A percentile compares a stretch with the other conserved stretches of the same genome.
Conservation (phyloP, 2,113 vertebrate genomes). For the Myotis lucifugus region DNA sequence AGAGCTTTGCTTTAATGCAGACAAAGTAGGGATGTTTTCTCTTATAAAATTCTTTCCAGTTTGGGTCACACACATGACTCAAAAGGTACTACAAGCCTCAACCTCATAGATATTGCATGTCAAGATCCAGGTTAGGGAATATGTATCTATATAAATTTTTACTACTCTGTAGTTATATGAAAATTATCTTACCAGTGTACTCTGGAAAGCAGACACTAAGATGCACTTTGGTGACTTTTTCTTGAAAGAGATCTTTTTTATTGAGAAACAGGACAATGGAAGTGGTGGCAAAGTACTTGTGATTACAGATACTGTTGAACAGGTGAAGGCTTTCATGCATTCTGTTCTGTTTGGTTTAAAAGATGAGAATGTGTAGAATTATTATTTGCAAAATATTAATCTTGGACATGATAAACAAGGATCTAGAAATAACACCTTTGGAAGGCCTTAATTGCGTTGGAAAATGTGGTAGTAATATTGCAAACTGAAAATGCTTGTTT, state of each 20-base stretch:
- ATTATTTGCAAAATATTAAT: neutral
- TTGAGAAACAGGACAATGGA: constrained; percentile 88
- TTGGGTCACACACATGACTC: neutral
- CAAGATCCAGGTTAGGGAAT: neutral
- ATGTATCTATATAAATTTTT: neutral
- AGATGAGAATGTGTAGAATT: neutral
- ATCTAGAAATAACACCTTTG: neutral
- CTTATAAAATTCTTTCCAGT: neutral
- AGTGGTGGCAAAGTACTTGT: constrained; percentile 86
- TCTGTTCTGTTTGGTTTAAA: constrained; percentile 84
- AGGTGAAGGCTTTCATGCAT: constrained; percentile 89
- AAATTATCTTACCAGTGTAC: constrained; percentile 82
- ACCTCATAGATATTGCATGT: neutral
- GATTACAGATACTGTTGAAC: constrained; percentile 89
- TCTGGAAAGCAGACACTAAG: constrained; percentile 87
- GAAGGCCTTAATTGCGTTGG: neutral
- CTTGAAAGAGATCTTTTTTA: constrained; percentile 88
- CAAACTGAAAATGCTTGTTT: neutral
- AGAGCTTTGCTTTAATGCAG: neutral
- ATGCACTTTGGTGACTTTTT: constrained; percentile 86
- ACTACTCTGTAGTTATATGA: neutral
- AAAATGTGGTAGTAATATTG: neutral
- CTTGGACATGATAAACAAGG: neutral
- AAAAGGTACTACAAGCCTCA: neutral
- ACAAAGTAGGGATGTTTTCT: neutral